These are phyloP conservation scores for Omphaloscelis lunosa DNA, from an alignment of 2,888 invertebrate genomes.

Conservation along the genomic window DNA sequence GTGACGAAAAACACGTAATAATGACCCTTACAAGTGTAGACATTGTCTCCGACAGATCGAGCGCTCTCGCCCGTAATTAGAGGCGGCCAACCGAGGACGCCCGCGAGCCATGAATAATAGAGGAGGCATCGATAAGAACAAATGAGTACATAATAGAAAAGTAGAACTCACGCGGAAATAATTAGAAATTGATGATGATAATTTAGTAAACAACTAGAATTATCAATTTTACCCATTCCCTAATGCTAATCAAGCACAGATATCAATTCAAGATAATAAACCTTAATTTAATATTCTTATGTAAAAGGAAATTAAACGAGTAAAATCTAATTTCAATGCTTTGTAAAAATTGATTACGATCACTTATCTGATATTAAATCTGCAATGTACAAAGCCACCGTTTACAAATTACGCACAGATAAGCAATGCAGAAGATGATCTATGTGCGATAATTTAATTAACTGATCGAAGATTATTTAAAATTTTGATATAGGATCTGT, in stretches of 20 bases:
- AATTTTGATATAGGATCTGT: constrained; percentile 62
- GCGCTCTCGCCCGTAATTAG: constrained; percentile 81
- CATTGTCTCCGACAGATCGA: constrained; percentile 80
- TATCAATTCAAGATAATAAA: constrained; percentile 50
- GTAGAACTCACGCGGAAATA: not conserved
- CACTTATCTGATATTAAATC: constrained; percentile 57
- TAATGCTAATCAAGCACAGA: constrained; percentile 48
- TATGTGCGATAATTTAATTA: constrained; percentile 58
- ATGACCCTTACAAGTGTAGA: constrained; percentile 81
- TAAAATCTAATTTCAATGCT: constrained; percentile 45
- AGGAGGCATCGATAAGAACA: constrained; percentile 40
- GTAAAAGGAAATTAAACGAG: constrained; percentile 39
- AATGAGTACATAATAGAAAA: constrained; percentile 1
- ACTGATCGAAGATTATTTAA: constrained; percentile 55
- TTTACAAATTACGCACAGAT: constrained; percentile 47
- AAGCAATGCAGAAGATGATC: constrained; percentile 50
- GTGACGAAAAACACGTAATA: constrained; percentile 81
- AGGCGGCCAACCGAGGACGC: constrained; percentile 73
- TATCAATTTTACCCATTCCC: not conserved
- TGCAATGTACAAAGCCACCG: constrained; percentile 57
- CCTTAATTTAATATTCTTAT: constrained; percentile 16
- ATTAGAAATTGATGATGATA: constrained; percentile 26
- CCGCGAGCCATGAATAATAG: constrained; percentile 66
- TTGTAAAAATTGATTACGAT: constrained; percentile 61
- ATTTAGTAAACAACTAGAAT: constrained; percentile 11